Percentiles rank a stretch among this genome's conserved stretches.
phyloP scores from a whole-genome alignment of 2,797 vertebrate species.

The Pteronotus mesoamericanus region DNA sequence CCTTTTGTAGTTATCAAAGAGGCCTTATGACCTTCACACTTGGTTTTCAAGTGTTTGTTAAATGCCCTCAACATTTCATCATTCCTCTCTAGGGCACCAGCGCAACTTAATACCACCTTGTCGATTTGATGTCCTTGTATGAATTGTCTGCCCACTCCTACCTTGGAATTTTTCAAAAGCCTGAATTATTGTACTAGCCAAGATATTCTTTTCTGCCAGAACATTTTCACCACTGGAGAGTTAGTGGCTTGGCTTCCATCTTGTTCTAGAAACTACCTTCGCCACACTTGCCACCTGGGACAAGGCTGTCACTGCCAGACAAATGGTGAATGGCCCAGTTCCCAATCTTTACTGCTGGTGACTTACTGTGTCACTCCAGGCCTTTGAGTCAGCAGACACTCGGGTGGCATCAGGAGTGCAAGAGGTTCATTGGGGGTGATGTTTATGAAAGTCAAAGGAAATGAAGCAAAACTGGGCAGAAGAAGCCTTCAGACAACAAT shows the following conservation, averaged over 20 bases:
- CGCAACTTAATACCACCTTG: not conserved
- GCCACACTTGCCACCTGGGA: not conserved
- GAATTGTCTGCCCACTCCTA: not conserved
- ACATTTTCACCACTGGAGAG: not conserved
- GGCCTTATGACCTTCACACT: not conserved
- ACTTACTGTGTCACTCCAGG: not conserved
- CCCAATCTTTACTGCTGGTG: not conserved
- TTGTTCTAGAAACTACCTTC: not conserved
- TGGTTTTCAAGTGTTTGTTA: not conserved
- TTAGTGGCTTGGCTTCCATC: not conserved
- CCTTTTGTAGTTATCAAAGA: not conserved
- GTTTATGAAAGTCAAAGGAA: not conserved
- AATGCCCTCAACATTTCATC: not conserved
- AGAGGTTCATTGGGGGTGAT: not conserved
- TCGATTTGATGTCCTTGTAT: not conserved
- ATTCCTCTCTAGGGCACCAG: not conserved
- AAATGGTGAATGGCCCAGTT: not conserved
- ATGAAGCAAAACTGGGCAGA: not conserved
- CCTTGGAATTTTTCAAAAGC: not conserved
- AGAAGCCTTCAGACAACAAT: not conserved
- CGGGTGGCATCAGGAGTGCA: not conserved
- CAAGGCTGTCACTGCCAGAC: not conserved
- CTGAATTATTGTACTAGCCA: not conserved
- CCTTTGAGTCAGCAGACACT: not conserved
- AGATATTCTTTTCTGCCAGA: not conserved